phyloP scores from a whole-genome alignment of 2,113 vertebrate species.

The Antennarius striatus region DNA sequence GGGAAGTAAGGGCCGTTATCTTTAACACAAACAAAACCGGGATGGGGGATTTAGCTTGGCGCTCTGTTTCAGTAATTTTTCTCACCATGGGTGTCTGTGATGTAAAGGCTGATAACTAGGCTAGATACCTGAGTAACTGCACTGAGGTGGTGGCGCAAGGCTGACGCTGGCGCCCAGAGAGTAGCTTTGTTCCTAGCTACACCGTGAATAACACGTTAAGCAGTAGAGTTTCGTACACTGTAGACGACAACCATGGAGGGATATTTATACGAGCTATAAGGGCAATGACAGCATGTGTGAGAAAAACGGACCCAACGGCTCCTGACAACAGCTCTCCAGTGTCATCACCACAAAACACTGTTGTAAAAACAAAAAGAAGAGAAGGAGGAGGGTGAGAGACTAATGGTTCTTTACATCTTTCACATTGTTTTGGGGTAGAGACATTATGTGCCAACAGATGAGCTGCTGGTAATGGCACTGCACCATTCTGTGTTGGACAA shows the following conservation, averaged over 20 bases:
- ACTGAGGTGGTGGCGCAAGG: slow-evolving; percentile 63
- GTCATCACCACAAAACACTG: slow-evolving; percentile 46
- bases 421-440: slow-evolving; percentile 70
- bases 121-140: slow-evolving; percentile 76
- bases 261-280: slow-evolving; percentile 22
- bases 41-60: slow-evolving; percentile 2
- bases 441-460: slow-evolving; percentile 67
- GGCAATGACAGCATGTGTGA: slow-evolving; percentile 48
- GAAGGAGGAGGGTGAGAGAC: slow-evolving; percentile 21
- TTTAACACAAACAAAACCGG: slow-evolving; percentile 18
- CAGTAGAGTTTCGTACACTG: slow-evolving; percentile 57
- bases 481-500: slow-evolving; percentile 62
- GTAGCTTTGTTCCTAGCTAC: slow-evolving; percentile 56
- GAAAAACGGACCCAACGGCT: slow-evolving; percentile 44
- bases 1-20: slow-evolving; percentile 9
- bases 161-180: slow-evolving; percentile 46
- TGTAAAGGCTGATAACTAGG: slow-evolving; percentile 65
- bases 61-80: slow-evolving; percentile 31
- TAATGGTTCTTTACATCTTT: slow-evolving; percentile 56
- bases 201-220: slow-evolving; percentile 40
- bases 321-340: slow-evolving; percentile 45
- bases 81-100: slow-evolving; percentile 55
- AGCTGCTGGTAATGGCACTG: slow-evolving; percentile 72
- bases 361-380: slow-evolving; percentile 32
- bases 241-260: slow-evolving; percentile 35